Evolutionary conservation across 2,888 invertebrate species (phyloP).

Genomic region (Eilema caniola): DNA sequence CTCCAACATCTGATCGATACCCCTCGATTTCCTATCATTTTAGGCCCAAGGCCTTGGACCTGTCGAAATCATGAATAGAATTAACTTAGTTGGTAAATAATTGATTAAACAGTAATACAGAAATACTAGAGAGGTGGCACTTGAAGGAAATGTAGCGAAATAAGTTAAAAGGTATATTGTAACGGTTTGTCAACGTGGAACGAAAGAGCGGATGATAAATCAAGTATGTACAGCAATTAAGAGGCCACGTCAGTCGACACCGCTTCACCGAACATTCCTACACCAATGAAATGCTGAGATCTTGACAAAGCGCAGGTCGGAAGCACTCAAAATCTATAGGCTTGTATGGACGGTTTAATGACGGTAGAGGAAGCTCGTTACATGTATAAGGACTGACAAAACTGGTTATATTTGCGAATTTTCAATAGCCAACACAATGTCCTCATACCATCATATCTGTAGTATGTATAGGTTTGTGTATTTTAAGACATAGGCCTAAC

Average conservation of each 20-base stretch:
- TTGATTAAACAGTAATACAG: too few species aligned
- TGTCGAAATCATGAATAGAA: too few species aligned
- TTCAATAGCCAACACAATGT: not conserved
- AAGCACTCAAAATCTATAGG: not conserved
- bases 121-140: not conserved
- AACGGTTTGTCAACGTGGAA: not conserved
- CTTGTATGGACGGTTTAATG: constrained; percentile 1
- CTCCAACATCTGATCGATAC: too few species aligned
- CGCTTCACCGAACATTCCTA: not conserved
- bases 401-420: not conserved
- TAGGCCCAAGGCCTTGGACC: too few species aligned
- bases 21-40: too few species aligned
- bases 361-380: constrained; percentile 4
- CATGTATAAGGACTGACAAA: not conserved
- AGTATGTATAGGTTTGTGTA: not conserved
- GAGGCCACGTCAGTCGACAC: not conserved
- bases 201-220: not conserved
- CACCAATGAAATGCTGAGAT: not conserved
- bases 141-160: not conserved
- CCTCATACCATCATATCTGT: not conserved
- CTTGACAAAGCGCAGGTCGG: constrained; percentile 2
- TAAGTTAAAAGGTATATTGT: not conserved
- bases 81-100: too few species aligned
- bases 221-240: not conserved
- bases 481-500: not conserved